Base-by-base conservation (phyloP, 2,888 invertebrate species). In the Folsomia candida region DNA sequence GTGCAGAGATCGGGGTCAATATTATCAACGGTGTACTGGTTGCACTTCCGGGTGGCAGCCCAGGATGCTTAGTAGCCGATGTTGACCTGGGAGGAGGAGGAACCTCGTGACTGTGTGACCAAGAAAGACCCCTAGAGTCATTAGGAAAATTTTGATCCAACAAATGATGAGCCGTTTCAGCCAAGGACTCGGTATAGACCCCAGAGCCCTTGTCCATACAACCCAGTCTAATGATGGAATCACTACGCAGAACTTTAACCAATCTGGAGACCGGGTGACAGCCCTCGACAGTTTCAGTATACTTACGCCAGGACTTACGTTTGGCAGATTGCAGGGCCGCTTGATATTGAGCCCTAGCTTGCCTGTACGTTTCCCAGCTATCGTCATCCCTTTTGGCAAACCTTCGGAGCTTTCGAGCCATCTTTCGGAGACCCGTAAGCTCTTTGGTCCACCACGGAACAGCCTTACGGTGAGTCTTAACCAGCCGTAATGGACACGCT, bases 21-120 rank as follows among this genome's bases (percentile, higher is more conserved):
- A 25, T 65, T 57, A 14, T 72, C 71, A 4, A 72, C 69, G 11
- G 71, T 58, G 47, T 37, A 72, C 22, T 47, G 68, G 2, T 69
- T 59, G 47, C 71, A 72, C 25, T 27, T 65, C 28, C 71, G 60
- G 26, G 59, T 72, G 1, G 51, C 20, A 1, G 71, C 68, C 71
- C 71, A 72, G 24, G 65, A 66, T 4, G 71, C 71, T 37, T 72
- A 72, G 57, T 72, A 72, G 1, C 71, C 71, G 65, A 72, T 72
- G 61, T 61, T 68, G 25, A 66, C 18, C 18, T 9, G n/a, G 22
- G 20, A 26, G 3, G 29, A 26, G 28, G 65, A 51, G 14, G 9
- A 9, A 9, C 9, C 47, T 47, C 47, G 14, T 47, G 47, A 11
- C 14, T 18, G 14, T 9, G 9, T 47, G 47, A 47, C 9, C 11